These are phyloP conservation scores for Semaprochilodus insignis DNA, from an alignment of 2,797 vertebrate species.

Conservation along the genomic window DNA sequence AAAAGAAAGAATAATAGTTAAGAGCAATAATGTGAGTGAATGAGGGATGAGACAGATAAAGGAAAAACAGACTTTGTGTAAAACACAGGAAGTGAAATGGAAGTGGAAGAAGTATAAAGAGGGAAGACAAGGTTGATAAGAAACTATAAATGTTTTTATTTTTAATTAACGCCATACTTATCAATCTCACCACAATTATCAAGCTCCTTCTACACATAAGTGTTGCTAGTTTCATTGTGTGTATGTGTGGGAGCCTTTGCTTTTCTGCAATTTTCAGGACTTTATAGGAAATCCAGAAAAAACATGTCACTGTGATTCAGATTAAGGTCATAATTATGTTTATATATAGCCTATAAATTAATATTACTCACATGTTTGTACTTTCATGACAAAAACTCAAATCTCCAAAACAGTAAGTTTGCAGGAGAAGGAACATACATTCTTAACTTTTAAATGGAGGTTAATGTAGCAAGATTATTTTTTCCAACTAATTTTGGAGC, in stretches of 20 bases:
- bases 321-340: too few relatives aligned
- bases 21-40: not conserved
- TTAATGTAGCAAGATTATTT: too few relatives aligned
- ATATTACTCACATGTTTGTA: too few relatives aligned
- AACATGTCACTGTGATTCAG: too few relatives aligned
- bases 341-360: too few relatives aligned
- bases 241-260: slow-evolving; percentile 1
- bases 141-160: slow-evolving; percentile 39
- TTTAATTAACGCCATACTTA: slow-evolving; percentile 19
- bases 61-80: not conserved
- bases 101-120: slow-evolving; percentile 10
- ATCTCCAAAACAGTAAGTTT: too few relatives aligned
- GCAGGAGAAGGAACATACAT: too few relatives aligned
- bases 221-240: not conserved
- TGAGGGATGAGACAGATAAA: not conserved
- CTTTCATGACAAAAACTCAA: too few relatives aligned
- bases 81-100: slow-evolving; percentile 2
- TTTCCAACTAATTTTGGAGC: too few relatives aligned
- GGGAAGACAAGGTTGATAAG: slow-evolving; percentile 28
- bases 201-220: not conserved
- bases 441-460: too few relatives aligned
- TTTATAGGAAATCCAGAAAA: too few relatives aligned
- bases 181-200: too few relatives aligned
- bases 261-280: not conserved
- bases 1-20: not conserved